Evolutionary conservation across 2,113 vertebrate genomes (phyloP), one percentile per base, ranked within the genome.

Genomic region (Plotosus lineatus): DNA sequence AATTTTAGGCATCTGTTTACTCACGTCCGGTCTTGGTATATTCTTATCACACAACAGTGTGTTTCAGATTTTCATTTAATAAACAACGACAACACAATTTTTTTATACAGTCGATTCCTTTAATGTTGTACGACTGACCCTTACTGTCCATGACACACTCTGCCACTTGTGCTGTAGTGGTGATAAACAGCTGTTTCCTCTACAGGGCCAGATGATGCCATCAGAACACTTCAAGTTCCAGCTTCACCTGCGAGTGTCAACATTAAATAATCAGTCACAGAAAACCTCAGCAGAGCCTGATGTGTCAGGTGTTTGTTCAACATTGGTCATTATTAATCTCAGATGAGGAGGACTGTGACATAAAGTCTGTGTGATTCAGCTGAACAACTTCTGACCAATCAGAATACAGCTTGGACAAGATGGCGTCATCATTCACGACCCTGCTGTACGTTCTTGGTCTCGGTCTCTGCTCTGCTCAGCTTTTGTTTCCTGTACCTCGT

Each of bases 361-460:
- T 1, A 63, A n/a, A 17, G 60, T 36, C 31, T 6, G 19, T 1
- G 19, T 38, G 17, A 10, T 10, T 5, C 9, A 63, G 31, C 60
- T 3, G 19, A 14, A 44, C 36, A 14, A 10, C 1, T 44, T 44
- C 65, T 68, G 65, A 44, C 65, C 65, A 44, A 68, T 68, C 66
- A 46, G 40, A 46, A 69, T 17, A 23, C 66, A 69, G 3, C 23
- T 21, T 12, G 9, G 12, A 6, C 10, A 3, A 14, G 38, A 28
- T 17, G 40, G 15, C n/a, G 26, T 46, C n/a, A n/a, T 40, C 28
- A 8, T 38, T 78, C 53, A 85, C 14, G 60, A 61, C 48, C 51
- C 42, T 8, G 23, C 36, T 1, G 76, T 82, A 28, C 19, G 71
- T 48, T 84, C 89, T 82, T 69, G 0, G 58, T 79, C 78, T 82